Base-by-base conservation (phyloP, 1,140 invertebrate genomes). In the Hormaphis cornu region DNA sequence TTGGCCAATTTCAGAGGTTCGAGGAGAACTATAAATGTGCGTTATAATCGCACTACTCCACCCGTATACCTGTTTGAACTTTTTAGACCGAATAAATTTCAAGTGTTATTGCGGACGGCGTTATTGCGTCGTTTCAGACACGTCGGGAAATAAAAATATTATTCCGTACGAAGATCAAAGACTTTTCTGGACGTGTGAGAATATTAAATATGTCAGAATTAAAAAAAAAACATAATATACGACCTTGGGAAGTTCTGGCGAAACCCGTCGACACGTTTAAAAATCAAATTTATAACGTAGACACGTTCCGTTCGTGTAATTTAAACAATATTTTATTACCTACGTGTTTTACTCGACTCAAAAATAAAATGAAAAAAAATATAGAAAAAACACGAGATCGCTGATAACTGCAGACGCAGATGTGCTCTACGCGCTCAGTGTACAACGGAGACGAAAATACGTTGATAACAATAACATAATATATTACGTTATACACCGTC, bases 281-380 rank as follows among this genome's bases (percentile, higher is more conserved):
- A 37, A 35, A 37, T 56, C 14, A 37, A 56, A 56, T 56, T 56
- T 56, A 56, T 56, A 56, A 56, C 53, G 6, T 24, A 20, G 53
- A 56, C 53, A 56, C 22, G 33, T 14, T 20, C 18, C 14, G 53
- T 37, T 33, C 37, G 5, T 24, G 33, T 56, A 56, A 56, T 37
- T 56, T 22, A 1, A 56, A 35, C 37, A 56, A 7, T 56, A 56
- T 30, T 52, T 26, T 52, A 14, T 52, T 10, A 12, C 5, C n/a
- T 28, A 12, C 5, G 24, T 26, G 26, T 52, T 28, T 52, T 28
- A n/a, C 3, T 50, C 20, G 14, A n/a, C 50, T 33, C 30, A 4
- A n/a, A n/a, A n/a, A n/a, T n/a, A n/a, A n/a, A n/a, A n/a, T n/a
- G n/a, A n/a, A n/a, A n/a, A n/a, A n/a, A n/a, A n/a, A n/a, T n/a